A percentile compares a stretch with the other conserved stretches of the same genome.
phyloP scores from a whole-genome alignment of 2,797 vertebrate genomes.

The Discoglossus pictus region DNA sequence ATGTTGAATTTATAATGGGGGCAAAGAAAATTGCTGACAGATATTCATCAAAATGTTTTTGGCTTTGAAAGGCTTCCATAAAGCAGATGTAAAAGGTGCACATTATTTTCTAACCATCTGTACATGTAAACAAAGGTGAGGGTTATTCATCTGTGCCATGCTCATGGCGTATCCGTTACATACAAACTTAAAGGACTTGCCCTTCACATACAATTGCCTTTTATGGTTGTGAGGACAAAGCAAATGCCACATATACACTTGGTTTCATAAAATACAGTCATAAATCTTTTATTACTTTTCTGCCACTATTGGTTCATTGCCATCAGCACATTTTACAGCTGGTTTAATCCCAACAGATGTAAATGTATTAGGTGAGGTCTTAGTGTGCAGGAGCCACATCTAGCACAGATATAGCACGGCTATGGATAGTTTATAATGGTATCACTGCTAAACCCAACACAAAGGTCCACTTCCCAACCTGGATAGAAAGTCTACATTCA shows the following conservation, averaged over 20 bases:
- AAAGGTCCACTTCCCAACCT: too few species aligned
- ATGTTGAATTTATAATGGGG: background rate
- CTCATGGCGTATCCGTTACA: background rate
- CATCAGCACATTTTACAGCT: constrained; percentile 15
- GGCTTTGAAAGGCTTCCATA: background rate
- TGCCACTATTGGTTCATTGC: constrained; percentile 7
- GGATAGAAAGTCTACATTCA: too few species aligned
- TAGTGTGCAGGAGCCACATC: background rate
- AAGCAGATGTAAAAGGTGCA: too few species aligned
- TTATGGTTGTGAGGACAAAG: background rate
- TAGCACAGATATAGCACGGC: background rate
- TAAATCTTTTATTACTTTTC: constrained; percentile 16
- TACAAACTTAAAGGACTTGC: background rate
- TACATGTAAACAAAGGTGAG: constrained; percentile 8
- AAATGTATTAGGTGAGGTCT: background rate
- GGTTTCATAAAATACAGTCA: constrained; percentile 1
- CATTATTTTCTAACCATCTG: background rate
- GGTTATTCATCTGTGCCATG: background rate
- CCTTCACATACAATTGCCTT: constrained; percentile 23
- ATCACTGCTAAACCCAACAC: background rate
- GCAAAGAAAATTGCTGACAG: background rate
- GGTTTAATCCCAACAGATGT: constrained; percentile 1
- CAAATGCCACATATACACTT: constrained; percentile 1
- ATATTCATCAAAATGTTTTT: background rate
- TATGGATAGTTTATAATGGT: background rate